These are phyloP conservation scores for Marronus borbonicus DNA, from an alignment of 2,888 invertebrate species.

Conservation along the genomic window DNA sequence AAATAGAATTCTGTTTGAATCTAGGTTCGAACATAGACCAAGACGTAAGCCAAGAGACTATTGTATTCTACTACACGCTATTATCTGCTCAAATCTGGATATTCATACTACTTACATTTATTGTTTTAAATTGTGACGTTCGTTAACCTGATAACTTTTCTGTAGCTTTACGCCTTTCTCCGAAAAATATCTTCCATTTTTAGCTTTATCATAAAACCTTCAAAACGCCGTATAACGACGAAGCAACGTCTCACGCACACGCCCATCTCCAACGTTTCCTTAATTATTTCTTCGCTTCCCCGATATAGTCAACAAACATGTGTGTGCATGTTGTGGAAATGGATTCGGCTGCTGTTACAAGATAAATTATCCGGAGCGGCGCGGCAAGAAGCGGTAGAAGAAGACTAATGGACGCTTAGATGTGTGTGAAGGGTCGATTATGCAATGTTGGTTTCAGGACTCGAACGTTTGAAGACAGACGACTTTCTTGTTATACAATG, in stretches of 20 bases:
- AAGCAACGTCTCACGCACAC: not conserved
- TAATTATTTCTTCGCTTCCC: slow-evolving; percentile 28
- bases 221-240: not conserved
- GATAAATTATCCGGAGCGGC: slow-evolving; percentile 38
- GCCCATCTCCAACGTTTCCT: slow-evolving; percentile 7
- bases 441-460: slow-evolving; percentile 44
- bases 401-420: slow-evolving; percentile 44
- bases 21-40: too few species aligned
- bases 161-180: too few species aligned
- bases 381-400: slow-evolving; percentile 38
- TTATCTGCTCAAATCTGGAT: too few species aligned
- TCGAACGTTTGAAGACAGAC: slow-evolving; percentile 32
- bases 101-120: too few species aligned
- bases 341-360: slow-evolving; percentile 46
- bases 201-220: not conserved
- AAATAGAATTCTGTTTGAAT: too few species aligned
- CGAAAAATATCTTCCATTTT: not conserved
- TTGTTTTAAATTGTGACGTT: too few species aligned
- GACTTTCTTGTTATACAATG: slow-evolving; percentile 39
- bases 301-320: slow-evolving; percentile 22
- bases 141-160: too few species aligned
- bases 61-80: too few species aligned
- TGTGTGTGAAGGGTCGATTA: slow-evolving; percentile 46
- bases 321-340: slow-evolving; percentile 38
- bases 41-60: too few species aligned